phyloP scores from a whole-genome alignment of 2,797 vertebrate species.

The Aeoliscus strigatus region DNA sequence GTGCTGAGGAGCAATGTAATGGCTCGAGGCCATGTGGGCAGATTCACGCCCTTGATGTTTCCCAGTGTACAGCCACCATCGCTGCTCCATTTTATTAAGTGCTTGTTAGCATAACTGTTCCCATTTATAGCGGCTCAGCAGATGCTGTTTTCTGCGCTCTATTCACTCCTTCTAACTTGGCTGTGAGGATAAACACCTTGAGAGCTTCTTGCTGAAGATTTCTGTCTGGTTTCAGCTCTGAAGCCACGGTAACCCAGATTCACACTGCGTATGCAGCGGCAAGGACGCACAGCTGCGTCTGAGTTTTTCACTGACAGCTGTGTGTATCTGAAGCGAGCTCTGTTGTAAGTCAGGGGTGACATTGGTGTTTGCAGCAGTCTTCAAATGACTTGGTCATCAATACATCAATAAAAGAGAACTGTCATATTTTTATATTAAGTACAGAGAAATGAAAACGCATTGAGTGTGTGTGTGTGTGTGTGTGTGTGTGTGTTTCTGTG shows the following conservation, averaged over 20 bases:
- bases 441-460: too few relatives aligned
- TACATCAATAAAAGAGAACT: not conserved
- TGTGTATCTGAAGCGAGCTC: slow-evolving; percentile 1
- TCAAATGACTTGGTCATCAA: not conserved
- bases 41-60: slow-evolving; percentile 32
- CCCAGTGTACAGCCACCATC: slow-evolving; percentile 12
- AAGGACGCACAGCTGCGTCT: slow-evolving; percentile 1
- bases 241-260: slow-evolving; percentile 23
- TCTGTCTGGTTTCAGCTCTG: slow-evolving; percentile 17
- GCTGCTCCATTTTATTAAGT: slow-evolving; percentile 29
- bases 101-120: slow-evolving; percentile 36
- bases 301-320: not conserved
- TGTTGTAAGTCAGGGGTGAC: not conserved
- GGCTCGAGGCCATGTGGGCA: slow-evolving; percentile 18
- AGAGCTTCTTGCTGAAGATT: slow-evolving; percentile 20
- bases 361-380: not conserved
- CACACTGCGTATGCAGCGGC: not conserved
- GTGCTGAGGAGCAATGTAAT: slow-evolving; percentile 6
- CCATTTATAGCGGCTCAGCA: slow-evolving; percentile 23
- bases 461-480: too few relatives aligned
- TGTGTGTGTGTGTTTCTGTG: too few relatives aligned
- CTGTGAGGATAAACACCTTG: slow-evolving; percentile 31
- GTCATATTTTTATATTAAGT: too few relatives aligned
- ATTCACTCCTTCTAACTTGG: slow-evolving; percentile 7
- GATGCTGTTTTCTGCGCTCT: slow-evolving; percentile 18